Percentiles rank a stretch among this genome's conserved stretches.
Evolutionary conservation across 2,797 vertebrate genomes (phyloP).

Genomic region (Gila robusta): DNA sequence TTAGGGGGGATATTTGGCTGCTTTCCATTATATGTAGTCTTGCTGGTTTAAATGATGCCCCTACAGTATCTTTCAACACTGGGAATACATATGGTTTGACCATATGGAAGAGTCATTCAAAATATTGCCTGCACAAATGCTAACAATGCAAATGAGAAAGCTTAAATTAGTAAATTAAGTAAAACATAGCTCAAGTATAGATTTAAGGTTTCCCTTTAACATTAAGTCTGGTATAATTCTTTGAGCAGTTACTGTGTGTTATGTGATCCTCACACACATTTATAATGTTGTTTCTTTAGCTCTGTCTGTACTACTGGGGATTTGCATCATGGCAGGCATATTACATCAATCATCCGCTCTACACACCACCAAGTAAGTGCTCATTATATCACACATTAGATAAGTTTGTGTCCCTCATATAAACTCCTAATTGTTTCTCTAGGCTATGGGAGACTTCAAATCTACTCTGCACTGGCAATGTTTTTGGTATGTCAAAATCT

Average conservation of each 20-base stretch:
- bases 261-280: not conserved
- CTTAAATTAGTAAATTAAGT: not conserved
- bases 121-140: conserved; percentile 9
- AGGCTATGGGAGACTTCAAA: conserved; percentile 80
- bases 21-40: conserved; percentile 20
- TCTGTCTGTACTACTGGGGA: conserved; percentile 81
- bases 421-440: conserved; percentile 55
- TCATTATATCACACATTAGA: conserved; percentile 38
- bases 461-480: conserved; percentile 75
- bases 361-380: conserved; percentile 82
- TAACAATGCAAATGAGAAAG: not conserved
- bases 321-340: conserved; percentile 85
- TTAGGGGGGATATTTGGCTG: conserved; percentile 8
- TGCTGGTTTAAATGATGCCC: conserved; percentile 32
- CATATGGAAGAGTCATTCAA: conserved; percentile 8
- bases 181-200: not conserved
- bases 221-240: not conserved
- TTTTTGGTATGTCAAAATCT: conserved; percentile 74
- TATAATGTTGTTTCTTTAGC: conserved; percentile 64
- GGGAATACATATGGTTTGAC: conserved; percentile 10
- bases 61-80: conserved; percentile 24
- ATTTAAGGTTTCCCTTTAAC: not conserved
- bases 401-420: conserved; percentile 31
- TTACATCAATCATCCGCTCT: conserved; percentile 83
- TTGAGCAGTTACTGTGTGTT: not conserved